These are phyloP conservation scores for Entelurus aequoreus DNA, from an alignment of 2,113 vertebrate species.

Conservation along the genomic window DNA sequence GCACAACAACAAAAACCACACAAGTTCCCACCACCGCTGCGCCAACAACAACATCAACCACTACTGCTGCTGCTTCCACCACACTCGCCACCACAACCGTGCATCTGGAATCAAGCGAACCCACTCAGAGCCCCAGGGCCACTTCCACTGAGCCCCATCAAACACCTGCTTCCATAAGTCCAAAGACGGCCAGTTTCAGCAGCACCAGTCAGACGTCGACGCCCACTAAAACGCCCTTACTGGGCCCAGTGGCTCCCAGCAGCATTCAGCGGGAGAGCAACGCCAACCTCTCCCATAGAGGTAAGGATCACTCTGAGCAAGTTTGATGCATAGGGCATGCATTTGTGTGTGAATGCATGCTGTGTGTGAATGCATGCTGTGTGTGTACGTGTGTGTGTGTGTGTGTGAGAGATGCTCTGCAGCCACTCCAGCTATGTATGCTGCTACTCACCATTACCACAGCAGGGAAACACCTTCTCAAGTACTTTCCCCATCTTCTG, in stretches of 20 bases:
- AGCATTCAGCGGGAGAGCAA: constrained; percentile 77
- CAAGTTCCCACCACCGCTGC: constrained; percentile 8
- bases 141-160: constrained; percentile 24
- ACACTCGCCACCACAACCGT: constrained; percentile 26
- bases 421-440: neutral
- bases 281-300: constrained; percentile 86
- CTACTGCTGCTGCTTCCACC: constrained; percentile 21
- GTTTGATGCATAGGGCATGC: neutral
- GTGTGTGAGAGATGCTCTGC: constrained; percentile 6
- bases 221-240: constrained; percentile 47
- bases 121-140: constrained; percentile 35
- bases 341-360: constrained; percentile 10
- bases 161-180: constrained; percentile 26
- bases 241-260: constrained; percentile 50
- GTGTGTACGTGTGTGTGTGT: neutral
- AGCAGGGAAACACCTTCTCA: constrained; percentile 34
- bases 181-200: constrained; percentile 34
- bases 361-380: neutral
- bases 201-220: constrained; percentile 46
- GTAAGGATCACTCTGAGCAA: constrained; percentile 68
- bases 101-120: neutral
- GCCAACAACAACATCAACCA: constrained; percentile 2
- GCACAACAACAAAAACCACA: constrained; percentile 13
- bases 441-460: constrained; percentile 25
- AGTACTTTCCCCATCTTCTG: constrained; percentile 6